Evolutionary conservation across 2,888 invertebrate genomes (phyloP), one percentile per base, ranked within the genome.

Genomic region (Nymphalis polychloros): DNA sequence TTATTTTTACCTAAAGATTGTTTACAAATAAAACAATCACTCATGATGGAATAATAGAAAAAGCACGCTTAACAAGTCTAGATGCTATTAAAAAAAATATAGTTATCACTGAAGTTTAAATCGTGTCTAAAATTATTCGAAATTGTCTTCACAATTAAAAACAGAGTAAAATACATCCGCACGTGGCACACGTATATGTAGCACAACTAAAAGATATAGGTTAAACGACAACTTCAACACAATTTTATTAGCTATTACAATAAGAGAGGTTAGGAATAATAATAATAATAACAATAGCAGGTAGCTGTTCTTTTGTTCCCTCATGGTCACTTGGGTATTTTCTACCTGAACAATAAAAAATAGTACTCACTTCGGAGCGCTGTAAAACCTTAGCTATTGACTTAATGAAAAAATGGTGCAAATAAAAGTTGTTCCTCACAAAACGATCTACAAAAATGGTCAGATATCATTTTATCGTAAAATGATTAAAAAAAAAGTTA

Each of bases 1-100:
- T 68, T 68, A 65, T 31, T 68, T 27, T 68, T 63, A 10, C 68
- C 68, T 31, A 68, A 65, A 68, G 63, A 65, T 71, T 71, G 68
- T 71, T 68, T 68, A 66, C 68, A 71, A 46, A 71, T 67, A 65
- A 71, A 71, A 71, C 68, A 68, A 71, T 68, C 71, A 63, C 68
- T 63, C 71, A 60, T 68, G 65, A 68, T 23, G 23, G 23, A 23
- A 23, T 23, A 23, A 23, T 23, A 23, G 23, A 23, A 23, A 23
- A 23, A 23, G 23, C 23, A 23, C 23, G 23, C 23, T 23, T 23
- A 23, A 23, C 23, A 23, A 23, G 23, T 23, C 23, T 71, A n/a
- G 17, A 68, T 60, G 31, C 67, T 52, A 13, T 62, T 64, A 64
- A 70, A 63, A 68, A 70, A 10, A 48, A 17, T 48, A 17, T 48